Evolutionary conservation across 2,797 vertebrate genomes (phyloP).

Genomic region (Lerista edwardsae): DNA sequence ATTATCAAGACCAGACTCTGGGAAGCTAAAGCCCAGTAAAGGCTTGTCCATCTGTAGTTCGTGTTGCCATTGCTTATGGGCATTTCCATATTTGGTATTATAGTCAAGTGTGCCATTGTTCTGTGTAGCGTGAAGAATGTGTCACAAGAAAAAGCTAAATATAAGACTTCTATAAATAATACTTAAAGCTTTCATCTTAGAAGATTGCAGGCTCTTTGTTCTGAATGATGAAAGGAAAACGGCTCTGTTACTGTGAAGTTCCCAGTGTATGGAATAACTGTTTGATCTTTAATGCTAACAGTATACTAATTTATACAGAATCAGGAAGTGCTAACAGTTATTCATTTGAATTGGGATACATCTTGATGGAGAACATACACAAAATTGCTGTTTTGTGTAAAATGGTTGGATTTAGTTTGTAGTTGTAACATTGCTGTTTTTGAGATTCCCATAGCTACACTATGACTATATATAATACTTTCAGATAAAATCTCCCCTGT

Average conservation of each 20-base stretch:
- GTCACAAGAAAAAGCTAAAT: not conserved
- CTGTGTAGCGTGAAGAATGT: not conserved
- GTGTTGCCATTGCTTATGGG: not conserved
- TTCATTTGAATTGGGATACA: slow-evolving; percentile 54
- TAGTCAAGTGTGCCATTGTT: not conserved
- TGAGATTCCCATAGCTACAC: not conserved
- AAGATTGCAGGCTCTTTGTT: slow-evolving; percentile 37
- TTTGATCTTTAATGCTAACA: slow-evolving; percentile 62
- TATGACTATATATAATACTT: not conserved
- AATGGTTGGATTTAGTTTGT: not conserved
- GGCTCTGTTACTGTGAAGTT: slow-evolving; percentile 62
- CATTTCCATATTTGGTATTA: no score
- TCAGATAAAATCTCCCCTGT: not conserved
- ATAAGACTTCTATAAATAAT: slow-evolving; percentile 38
- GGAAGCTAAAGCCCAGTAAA: no score
- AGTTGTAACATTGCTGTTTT: not conserved
- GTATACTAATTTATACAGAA: slow-evolving; percentile 64
- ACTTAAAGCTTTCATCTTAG: slow-evolving; percentile 46
- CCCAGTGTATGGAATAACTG: slow-evolving; percentile 54
- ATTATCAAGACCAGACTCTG: no score
- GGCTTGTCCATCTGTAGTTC: not conserved
- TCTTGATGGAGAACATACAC: slow-evolving; percentile 46
- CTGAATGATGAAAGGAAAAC: slow-evolving; percentile 42
- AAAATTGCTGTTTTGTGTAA: slow-evolving; percentile 5
- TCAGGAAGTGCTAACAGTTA: slow-evolving; percentile 49